Percentiles rank a stretch among this genome's conserved stretches.
phyloP scores from a whole-genome alignment of 2,113 vertebrate genomes.

The human (Homo sapiens) region GRCh38 chr9:21515501-21516000 shows the following conservation, averaged over 20 bases:
- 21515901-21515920: slow-evolving; percentile 28
- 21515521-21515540: not conserved
- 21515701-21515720: not conserved
- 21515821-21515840: not conserved
- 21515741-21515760: not conserved
- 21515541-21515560: not conserved
- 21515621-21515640: not conserved
- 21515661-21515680: not conserved
- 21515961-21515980: not conserved
- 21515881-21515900: not conserved
- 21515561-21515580: not conserved
- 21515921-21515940: not conserved
- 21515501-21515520: not conserved
- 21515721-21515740: not conserved
- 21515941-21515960: not conserved
- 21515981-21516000: not conserved
- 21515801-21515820: not conserved
- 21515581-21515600: not conserved
- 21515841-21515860: not conserved
- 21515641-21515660: not conserved
- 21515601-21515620: not conserved
- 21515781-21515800: not conserved
- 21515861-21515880: not conserved
- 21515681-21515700: not conserved
- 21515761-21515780: not conserved